phyloP scores from a whole-genome alignment of 1,140 invertebrate genomes.

The Drosophila paulistorum region DNA sequence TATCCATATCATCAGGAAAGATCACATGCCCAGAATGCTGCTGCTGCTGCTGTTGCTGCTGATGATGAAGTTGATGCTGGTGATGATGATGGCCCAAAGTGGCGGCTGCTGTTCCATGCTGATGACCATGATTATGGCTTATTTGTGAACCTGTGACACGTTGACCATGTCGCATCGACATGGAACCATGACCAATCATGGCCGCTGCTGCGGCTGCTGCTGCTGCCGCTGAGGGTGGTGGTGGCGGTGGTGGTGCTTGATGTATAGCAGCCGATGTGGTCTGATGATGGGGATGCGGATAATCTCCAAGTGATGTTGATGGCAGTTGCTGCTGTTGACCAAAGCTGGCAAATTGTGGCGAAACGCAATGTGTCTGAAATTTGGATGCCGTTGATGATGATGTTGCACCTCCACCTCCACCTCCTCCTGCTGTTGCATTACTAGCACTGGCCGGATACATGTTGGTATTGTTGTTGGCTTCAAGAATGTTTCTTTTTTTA shows the following conservation, averaged over 20 bases:
- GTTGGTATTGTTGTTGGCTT: conserved; percentile 15
- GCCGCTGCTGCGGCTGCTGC: neutral
- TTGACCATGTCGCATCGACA: conserved; percentile 59
- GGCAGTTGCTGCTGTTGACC: conserved; percentile 30
- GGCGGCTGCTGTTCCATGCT: conserved; percentile 44
- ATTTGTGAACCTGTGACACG: conserved; percentile 19
- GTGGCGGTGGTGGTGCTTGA: conserved; percentile 36
- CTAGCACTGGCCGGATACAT: conserved; percentile 70
- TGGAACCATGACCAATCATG: conserved; percentile 38
- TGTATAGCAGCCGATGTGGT: conserved; percentile 65
- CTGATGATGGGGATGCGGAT: conserved; percentile 61
- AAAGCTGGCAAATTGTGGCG: conserved; percentile 74
- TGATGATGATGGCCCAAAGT: conserved; percentile 67
- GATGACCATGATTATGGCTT: conserved; percentile 45
- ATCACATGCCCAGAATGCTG: conserved; percentile 60
- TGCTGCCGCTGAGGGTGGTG: too few species aligned
- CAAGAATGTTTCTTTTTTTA: neutral
- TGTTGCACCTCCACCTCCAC: conserved; percentile 17
- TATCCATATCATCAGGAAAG: conserved; percentile 78
- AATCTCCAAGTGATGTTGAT: conserved; percentile 37
- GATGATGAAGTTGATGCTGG: conserved; percentile 51
- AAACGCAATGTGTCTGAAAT: conserved; percentile 74
- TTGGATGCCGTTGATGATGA: conserved; percentile 61
- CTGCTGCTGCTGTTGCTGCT: conserved; percentile 35
- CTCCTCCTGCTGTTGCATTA: conserved; percentile 31